phyloP scores from a whole-genome alignment of 2,113 vertebrate genomes.

The Kryptolebias marmoratus region DNA sequence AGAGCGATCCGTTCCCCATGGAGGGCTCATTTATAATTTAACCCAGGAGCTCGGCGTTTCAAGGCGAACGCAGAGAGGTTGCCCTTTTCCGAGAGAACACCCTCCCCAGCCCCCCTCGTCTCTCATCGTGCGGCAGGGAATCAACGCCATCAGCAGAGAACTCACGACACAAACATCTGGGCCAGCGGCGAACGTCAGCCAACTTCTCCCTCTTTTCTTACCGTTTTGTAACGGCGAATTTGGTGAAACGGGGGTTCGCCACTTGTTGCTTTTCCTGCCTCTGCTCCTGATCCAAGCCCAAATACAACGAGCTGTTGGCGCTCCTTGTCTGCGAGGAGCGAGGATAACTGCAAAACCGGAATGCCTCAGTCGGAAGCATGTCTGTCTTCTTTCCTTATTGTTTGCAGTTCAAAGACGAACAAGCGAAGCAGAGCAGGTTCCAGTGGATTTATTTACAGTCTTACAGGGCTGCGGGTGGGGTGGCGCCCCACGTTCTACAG shows the following conservation, averaged over 20 bases:
- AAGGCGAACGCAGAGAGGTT: constrained; percentile 72
- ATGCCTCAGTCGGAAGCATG: no score
- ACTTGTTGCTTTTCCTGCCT: constrained; percentile 19
- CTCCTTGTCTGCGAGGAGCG: no score
- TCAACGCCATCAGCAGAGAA: constrained; percentile 67
- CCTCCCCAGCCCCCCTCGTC: constrained; percentile 18
- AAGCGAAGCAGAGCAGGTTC: no score
- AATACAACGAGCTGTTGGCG: constrained; percentile 2
- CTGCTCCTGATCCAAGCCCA: constrained; percentile 35
- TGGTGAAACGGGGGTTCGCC: constrained; percentile 9
- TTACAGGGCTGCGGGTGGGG: no score
- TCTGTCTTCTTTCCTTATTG: no score
- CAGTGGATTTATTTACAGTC: no score
- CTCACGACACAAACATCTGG: constrained; percentile 43
- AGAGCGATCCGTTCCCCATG: constrained; percentile 64
- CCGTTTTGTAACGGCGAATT: constrained; percentile 18
- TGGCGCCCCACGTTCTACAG: no score
- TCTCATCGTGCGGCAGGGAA: constrained; percentile 63
- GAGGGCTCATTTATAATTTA: constrained; percentile 81
- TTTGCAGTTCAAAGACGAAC: no score
- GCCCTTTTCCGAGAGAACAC: constrained; percentile 77
- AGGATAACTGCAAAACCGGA: no score
- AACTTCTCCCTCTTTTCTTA: not conserved
- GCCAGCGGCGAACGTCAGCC: constrained; percentile 21
- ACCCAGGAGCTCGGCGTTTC: constrained; percentile 69